These are phyloP conservation scores for Silurus meridionalis DNA, from an alignment of 2,113 vertebrate genomes.

Conservation along the genomic window DNA sequence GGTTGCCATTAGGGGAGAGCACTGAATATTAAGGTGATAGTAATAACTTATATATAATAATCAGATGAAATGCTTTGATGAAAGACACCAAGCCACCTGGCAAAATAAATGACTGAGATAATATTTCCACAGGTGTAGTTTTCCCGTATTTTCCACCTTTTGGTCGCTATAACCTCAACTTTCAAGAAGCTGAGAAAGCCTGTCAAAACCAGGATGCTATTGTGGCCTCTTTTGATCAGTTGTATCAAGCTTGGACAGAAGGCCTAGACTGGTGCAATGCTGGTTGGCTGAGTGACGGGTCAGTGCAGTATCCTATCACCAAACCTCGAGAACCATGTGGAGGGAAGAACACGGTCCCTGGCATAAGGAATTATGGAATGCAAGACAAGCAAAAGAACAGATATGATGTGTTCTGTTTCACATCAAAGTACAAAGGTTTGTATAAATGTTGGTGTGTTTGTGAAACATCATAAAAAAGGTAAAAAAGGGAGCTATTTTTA, in stretches of 20 bases:
- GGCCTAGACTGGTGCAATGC: slow-evolving; percentile 98
- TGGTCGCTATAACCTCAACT: slow-evolving; percentile 94
- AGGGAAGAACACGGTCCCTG: slow-evolving; percentile 85
- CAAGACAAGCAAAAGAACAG: slow-evolving; percentile 89
- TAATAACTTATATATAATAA: too few species aligned
- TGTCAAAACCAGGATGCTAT: slow-evolving; percentile 86
- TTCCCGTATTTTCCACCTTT: slow-evolving; percentile 88
- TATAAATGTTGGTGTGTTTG: not conserved
- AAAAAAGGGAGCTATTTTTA: slow-evolving; percentile 1
- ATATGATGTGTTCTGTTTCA: slow-evolving; percentile 98
- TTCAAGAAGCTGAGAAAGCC: slow-evolving; percentile 81
- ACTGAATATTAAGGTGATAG: not conserved
- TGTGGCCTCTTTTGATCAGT: slow-evolving; percentile 90
- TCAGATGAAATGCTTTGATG: not conserved
- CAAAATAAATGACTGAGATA: not conserved
- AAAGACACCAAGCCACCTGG: not conserved
- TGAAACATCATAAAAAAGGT: not conserved
- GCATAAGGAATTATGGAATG: slow-evolving; percentile 89
- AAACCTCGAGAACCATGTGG: slow-evolving; percentile 90
- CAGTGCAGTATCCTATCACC: slow-evolving; percentile 92
- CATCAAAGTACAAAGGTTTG: slow-evolving; percentile 90
- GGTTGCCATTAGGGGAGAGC: too few species aligned
- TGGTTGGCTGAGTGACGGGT: slow-evolving; percentile 92
- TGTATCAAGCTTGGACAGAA: slow-evolving; percentile 85
- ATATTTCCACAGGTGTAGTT: slow-evolving; percentile 77